Base-by-base conservation (phyloP, 2,888 invertebrate species). In the Drosophila antonietae region DNA sequence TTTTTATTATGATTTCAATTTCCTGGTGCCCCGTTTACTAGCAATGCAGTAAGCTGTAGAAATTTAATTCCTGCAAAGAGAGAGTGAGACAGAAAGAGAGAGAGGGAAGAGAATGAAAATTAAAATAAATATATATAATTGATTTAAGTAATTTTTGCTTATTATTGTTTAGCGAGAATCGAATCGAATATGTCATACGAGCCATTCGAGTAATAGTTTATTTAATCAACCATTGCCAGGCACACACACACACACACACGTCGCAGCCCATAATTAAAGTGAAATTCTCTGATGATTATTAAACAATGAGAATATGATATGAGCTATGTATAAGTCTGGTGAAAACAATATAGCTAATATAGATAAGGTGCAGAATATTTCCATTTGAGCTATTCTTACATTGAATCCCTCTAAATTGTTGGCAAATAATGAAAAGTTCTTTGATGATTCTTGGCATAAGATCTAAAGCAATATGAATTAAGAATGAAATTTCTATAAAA, bases 11-110 rank as follows among this genome's bases (percentile, higher is more conserved):
- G 71, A 57, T 60, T 35, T 44, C 59, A 66, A 69, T 79, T 89
- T 84, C 73, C 69, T 71, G 73, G 15, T 47, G 67, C 70, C 64
- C 79, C 64, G 74, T 58, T 78, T 78, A 78, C 77, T 79, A 78
- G 58, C 79, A 80, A 75, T 70, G 80, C 85, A 83, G 83, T 89
- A 89, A 81, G 55, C 89, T 74, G 75, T 78, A 72, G 88, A 82
- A 82, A 84, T 88, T 57, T 75, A 73, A 82, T 82, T 87, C 85
- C 85, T 86, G 82, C 20, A 65, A 64, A 56, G 14, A 75, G 14
- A 75, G 28, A 71, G 35, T 46, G 35, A 18, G 20, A 65, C 62
- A 14, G 18, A n/a, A 14, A 15, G 74, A 28, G 20, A 74, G 57
- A 23, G 43, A 33, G 44, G 28, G 28, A 28, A 6, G 28, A 28